Conservation (phyloP, 2,113 vertebrate genomes). For the Hemiscyllium ocellatum region DNA sequence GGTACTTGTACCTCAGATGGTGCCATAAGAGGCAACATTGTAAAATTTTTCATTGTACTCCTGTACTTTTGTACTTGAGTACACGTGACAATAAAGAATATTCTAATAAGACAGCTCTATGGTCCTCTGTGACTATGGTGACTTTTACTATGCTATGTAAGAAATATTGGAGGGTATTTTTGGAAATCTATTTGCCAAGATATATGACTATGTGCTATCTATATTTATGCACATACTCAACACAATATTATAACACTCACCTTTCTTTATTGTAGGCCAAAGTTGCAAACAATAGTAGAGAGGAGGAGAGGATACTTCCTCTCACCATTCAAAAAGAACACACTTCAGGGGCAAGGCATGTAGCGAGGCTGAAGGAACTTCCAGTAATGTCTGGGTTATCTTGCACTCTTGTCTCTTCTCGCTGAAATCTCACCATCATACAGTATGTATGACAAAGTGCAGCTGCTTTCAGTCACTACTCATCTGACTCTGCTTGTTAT, state of each 20-base stretch:
- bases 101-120: too few relatives aligned
- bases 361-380: neutral
- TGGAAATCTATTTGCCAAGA: neutral
- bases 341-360: neutral
- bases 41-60: too few relatives aligned
- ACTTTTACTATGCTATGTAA: neutral
- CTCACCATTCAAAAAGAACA: neutral
- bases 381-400: neutral
- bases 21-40: too few relatives aligned
- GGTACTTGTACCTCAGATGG: too few relatives aligned
- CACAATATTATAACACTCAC: neutral
- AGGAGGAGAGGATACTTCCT: neutral
- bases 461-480: neutral
- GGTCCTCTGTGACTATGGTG: too few relatives aligned
- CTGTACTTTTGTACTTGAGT: too few relatives aligned
- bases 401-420: neutral
- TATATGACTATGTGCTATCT: neutral
- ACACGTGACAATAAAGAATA: too few relatives aligned
- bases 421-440: neutral
- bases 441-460: neutral
- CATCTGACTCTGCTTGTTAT: neutral
- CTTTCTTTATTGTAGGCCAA: neutral
- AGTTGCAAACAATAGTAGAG: neutral
- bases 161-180: neutral
- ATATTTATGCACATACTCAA: neutral